A percentile compares a stretch with the other conserved stretches of the same genome.
These are phyloP conservation scores for Antechinus flavipes DNA, from an alignment of 2,113 vertebrate species.

Conservation along the genomic window DNA sequence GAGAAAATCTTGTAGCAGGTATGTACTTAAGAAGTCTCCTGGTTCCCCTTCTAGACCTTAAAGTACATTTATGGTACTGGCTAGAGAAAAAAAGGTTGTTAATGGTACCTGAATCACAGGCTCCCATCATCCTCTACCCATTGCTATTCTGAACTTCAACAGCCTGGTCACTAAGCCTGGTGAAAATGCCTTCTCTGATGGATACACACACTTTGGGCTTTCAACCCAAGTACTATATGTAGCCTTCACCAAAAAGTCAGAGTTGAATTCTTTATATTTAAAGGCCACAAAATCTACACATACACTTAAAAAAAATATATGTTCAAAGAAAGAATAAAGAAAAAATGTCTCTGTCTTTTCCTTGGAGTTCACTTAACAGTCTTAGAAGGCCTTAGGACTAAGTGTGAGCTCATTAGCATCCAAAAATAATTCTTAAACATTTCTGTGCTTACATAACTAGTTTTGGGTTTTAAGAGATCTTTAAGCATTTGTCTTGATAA, in stretches of 20 bases:
- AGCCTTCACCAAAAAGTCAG: conserved; percentile 54
- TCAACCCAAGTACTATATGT: conserved; percentile 30
- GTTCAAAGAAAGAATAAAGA: conserved; percentile 51
- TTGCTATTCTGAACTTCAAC: conserved; percentile 3
- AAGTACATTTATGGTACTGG: background rate
- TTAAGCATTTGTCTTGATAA: background rate
- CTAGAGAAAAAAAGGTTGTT: background rate
- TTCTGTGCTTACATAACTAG: conserved; percentile 30
- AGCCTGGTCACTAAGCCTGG: background rate
- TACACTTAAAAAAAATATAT: conserved; percentile 47
- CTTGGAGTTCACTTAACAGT: conserved; percentile 34
- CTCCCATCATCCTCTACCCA: background rate
- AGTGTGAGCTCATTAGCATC: conserved; percentile 25
- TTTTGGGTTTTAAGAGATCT: background rate
- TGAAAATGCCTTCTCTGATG: background rate
- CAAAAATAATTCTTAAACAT: conserved; percentile 42
- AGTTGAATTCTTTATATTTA: conserved; percentile 31
- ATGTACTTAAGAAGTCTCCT: background rate
- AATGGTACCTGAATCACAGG: background rate
- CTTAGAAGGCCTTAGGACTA: conserved; percentile 20
- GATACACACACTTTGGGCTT: conserved; percentile 45
- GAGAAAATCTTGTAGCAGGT: background rate
- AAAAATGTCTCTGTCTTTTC: conserved; percentile 33
- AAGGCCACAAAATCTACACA: conserved; percentile 44
- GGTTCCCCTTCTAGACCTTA: conserved; percentile 6